These are phyloP conservation scores for Pocillopora damicornis DNA, from an alignment of 64 coral and sea anemone species.

Conservation along the genomic window DNA sequence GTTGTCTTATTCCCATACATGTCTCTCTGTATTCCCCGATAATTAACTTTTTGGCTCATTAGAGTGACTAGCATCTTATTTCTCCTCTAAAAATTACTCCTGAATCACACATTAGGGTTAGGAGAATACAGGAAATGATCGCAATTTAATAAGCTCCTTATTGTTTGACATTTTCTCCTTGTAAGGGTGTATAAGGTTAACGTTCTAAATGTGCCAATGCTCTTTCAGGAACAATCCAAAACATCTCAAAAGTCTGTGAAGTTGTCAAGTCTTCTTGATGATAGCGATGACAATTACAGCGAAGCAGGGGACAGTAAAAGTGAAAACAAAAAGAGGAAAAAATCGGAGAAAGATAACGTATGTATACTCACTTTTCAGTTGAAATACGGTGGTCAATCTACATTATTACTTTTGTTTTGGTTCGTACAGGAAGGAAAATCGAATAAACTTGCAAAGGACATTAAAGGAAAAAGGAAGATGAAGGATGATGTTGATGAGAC, in stretches of 20 bases:
- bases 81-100: too few species aligned
- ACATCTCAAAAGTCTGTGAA: conserved; percentile 30
- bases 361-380: not conserved
- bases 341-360: not conserved
- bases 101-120: too few species aligned
- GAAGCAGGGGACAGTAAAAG: not conserved
- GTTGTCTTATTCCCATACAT: too few species aligned
- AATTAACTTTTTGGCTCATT: too few species aligned
- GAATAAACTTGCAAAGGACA: not conserved
- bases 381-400: not conserved
- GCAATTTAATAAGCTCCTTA: too few species aligned
- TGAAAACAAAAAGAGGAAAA: not conserved
- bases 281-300: not conserved
- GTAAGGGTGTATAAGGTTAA: not conserved
- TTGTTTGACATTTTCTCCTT: too few species aligned
- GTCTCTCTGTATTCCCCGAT: too few species aligned
- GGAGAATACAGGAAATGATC: too few species aligned
- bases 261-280: conserved; percentile 50
- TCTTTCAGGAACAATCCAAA: not conserved
- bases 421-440: not conserved
- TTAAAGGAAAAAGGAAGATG: conserved; percentile 59
- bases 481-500: conserved; percentile 13
- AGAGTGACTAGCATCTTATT: too few species aligned
- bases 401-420: not conserved
- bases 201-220: not conserved